These are phyloP conservation scores for Urocynchramus pylzowi DNA, from an alignment of 2,113 vertebrate species.

Conservation along the genomic window DNA sequence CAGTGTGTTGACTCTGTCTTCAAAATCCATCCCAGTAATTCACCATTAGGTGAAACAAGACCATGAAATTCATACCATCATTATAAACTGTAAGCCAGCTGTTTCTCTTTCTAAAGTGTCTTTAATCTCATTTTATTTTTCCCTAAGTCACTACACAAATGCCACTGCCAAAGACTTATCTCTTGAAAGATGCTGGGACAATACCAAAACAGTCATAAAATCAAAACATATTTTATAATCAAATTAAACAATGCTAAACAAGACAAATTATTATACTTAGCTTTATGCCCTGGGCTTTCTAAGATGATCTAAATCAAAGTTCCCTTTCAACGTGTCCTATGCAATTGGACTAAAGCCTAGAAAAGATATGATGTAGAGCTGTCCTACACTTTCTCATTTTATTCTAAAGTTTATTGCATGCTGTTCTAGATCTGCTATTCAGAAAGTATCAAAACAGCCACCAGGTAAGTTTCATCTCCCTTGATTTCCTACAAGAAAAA, in stretches of 20 bases:
- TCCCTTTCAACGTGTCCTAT: not conserved
- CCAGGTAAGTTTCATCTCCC: not conserved
- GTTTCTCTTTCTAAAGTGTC: conserved; percentile 8
- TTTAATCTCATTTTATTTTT: conserved; percentile 14
- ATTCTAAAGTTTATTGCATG: not conserved
- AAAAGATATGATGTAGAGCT: not conserved
- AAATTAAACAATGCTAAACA: conserved; percentile 32
- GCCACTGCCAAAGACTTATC: not conserved
- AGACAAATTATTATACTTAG: not conserved
- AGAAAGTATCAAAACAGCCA: not conserved
- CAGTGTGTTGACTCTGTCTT: not conserved
- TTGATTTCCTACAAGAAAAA: not conserved
- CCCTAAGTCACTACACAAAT: not conserved
- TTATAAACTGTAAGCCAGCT: not conserved
- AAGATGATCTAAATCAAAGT: not conserved
- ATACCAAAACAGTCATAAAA: conserved; percentile 21
- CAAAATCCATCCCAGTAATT: not conserved
- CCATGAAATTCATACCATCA: not conserved
- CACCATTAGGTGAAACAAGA: not conserved
- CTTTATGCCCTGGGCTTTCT: not conserved
- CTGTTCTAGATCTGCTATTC: not conserved
- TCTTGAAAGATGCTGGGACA: not conserved
- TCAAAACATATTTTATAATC: conserved; percentile 29
- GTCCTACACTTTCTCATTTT: not conserved
- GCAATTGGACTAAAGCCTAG: not conserved